Evolutionary conservation across 2,113 vertebrate genomes (phyloP).

Genomic region (Bostrychus sinensis): DNA sequence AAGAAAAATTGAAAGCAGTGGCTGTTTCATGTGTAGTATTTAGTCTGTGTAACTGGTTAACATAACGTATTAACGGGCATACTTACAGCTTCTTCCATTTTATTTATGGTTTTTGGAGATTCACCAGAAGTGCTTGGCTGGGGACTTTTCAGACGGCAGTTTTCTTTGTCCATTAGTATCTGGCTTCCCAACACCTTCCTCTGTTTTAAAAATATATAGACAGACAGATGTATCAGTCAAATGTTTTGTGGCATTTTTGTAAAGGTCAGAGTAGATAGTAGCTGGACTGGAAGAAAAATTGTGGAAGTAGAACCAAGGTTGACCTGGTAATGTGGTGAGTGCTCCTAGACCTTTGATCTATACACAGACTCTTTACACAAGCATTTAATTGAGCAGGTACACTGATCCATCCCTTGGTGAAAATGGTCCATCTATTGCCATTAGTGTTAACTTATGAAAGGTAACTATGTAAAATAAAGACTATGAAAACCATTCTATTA

Average conservation of each 20-base stretch:
- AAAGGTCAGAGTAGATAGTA: neutral
- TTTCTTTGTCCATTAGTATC: conserved; percentile 49
- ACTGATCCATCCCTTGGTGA: too few relatives aligned
- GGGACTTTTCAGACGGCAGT: conserved; percentile 24
- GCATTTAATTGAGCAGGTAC: too few relatives aligned
- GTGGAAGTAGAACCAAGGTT: too few relatives aligned
- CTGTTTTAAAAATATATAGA: conserved; percentile 34
- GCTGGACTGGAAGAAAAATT: too few relatives aligned
- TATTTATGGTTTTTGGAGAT: conserved; percentile 18
- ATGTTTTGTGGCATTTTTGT: neutral
- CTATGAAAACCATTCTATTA: neutral
- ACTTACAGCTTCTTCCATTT: conserved; percentile 47
- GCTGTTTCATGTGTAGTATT: neutral
- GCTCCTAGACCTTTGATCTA: too few relatives aligned
- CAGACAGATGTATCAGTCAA: neutral
- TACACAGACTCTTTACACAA: too few relatives aligned
- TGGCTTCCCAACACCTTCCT: conserved; percentile 66
- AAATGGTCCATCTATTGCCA: too few relatives aligned
- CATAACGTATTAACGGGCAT: neutral
- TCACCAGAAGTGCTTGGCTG: conserved; percentile 19
- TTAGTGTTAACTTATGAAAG: too few relatives aligned
- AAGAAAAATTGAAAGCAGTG: neutral
- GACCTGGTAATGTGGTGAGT: too few relatives aligned
- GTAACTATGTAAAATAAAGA: neutral
- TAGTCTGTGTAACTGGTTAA: neutral